Base-by-base conservation (phyloP, 2,888 invertebrate species). In the Adelognathus sp. region DNA sequence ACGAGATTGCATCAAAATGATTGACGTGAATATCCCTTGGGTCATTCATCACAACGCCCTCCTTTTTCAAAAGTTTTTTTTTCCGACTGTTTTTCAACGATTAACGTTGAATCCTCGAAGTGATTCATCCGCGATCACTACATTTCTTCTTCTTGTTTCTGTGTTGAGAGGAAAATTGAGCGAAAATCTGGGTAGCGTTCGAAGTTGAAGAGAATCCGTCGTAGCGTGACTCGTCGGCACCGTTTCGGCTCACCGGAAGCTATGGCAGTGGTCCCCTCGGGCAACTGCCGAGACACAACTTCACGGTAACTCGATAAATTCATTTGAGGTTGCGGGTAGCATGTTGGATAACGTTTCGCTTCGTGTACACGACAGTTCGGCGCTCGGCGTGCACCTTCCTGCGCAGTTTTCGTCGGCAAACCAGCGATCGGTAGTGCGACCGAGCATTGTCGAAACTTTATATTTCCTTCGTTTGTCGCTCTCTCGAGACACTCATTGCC, bases 301-400 rank as follows among this genome's bases (percentile, higher is more conserved):
- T 80, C 69, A 33, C 82, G 44, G 84, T 82, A 83, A 86, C 85
- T 84, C 84, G 85, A 82, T 86, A 85, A 86, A 85, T 85, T 84
- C 80, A 83, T 84, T n/a, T 83, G 82, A 67, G 84, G 84, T 81
- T 76, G 70, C 69, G 46, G 67, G 78, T 82, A 84, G 84, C 80
- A 85, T 82, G 83, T 84, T 81, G 83, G 81, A 82, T 80, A 82
- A 76, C 79, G 79, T 82, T 80, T 70, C 56, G 63, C 67, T 41
- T 18, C 74, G 63, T 24, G 71, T 61, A 39, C 60, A 29, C 61
- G 58, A 74, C 61, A 79, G 73, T 81, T 76, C 64, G 56, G 58
- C 52, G 16, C 61, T 50, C 54, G 50, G 39, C 70, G 54, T 60
- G 50, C 29, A 50, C 24, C 41, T 50, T n/a, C 18, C 46, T 3